Conservation (phyloP, 2,797 vertebrate species). For the Chaenodraco wilsoni region DNA sequence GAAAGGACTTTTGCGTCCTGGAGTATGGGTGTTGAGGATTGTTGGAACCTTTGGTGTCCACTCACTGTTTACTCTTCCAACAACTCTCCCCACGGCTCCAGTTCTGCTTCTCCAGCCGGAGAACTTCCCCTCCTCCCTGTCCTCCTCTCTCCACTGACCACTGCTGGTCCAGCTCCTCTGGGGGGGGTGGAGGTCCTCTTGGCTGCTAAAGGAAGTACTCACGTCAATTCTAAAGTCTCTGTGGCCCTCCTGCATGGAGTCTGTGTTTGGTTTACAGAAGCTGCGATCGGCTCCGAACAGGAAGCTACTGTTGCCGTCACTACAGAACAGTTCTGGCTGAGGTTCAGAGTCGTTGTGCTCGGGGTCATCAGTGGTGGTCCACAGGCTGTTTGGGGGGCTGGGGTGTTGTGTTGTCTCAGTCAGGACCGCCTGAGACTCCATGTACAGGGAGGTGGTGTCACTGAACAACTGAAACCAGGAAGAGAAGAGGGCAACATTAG, state of each 20-base stretch:
- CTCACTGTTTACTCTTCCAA: slow-evolving; percentile 35
- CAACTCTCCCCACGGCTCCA: slow-evolving; percentile 49
- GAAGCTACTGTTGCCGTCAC: slow-evolving; percentile 21
- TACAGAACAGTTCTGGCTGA: slow-evolving; percentile 5
- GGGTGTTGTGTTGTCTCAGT: slow-evolving; percentile 35
- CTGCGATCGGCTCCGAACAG: slow-evolving; percentile 20
- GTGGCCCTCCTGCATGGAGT: background rate
- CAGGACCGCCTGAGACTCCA: slow-evolving; percentile 41
- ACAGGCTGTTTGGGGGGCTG: background rate
- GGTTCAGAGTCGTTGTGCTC: background rate
- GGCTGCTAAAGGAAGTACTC: slow-evolving; percentile 26
- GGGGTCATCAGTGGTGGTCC: slow-evolving; percentile 4
- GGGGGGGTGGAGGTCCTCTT: slow-evolving; percentile 18
- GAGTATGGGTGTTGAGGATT: background rate
- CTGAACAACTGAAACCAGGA: slow-evolving; percentile 87
- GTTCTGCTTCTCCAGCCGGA: slow-evolving; percentile 37
- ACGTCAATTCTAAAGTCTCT: slow-evolving; percentile 39
- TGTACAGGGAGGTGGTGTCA: slow-evolving; percentile 84
- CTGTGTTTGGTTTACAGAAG: slow-evolving; percentile 25
- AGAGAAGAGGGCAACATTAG: background rate
- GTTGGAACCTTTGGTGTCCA: slow-evolving; percentile 17
- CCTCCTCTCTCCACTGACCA: slow-evolving; percentile 39
- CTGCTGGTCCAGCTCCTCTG: slow-evolving; percentile 35
- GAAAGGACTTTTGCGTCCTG: slow-evolving; percentile 19
- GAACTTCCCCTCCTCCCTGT: slow-evolving; percentile 25